phyloP scores from a whole-genome alignment of 2,888 invertebrate genomes.

The Rambutsinella grinnellia region DNA sequence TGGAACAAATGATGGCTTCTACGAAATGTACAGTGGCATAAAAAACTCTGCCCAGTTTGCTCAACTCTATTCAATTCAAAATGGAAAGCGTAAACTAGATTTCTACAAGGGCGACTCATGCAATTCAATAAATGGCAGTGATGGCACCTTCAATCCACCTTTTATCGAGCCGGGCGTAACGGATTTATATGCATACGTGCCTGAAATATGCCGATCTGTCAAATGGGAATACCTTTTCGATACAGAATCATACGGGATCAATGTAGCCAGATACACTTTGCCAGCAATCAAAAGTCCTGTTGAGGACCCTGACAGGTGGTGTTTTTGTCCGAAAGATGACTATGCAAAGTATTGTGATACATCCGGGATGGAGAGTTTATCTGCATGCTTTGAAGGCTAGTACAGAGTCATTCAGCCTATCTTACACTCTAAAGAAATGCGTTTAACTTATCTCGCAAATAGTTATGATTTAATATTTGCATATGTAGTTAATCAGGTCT shows the following conservation, averaged over 20 bases:
- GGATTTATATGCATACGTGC: constrained; percentile 45
- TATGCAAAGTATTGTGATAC: constrained; percentile 44
- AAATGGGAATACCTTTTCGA: constrained; percentile 40
- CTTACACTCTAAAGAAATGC: no score
- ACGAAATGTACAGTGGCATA: constrained; percentile 42
- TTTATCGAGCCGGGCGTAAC: constrained; percentile 44
- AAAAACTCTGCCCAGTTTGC: constrained; percentile 33
- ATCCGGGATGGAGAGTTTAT: constrained; percentile 48
- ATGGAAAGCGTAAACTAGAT: constrained; percentile 30
- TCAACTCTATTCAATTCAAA: constrained; percentile 32
- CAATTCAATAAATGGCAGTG: constrained; percentile 39
- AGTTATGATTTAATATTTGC: no score
- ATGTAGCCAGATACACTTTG: constrained; percentile 39
- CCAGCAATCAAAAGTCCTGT: constrained; percentile 32
- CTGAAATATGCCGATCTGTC: constrained; percentile 52
- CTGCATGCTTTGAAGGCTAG: constrained; percentile 49
- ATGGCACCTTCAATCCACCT: constrained; percentile 45
- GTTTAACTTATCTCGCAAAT: no score
- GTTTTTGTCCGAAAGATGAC: constrained; percentile 51
- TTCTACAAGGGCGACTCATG: constrained; percentile 41
- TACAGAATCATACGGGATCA: constrained; percentile 32
- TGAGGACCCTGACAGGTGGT: constrained; percentile 54
- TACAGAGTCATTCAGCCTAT: no score
- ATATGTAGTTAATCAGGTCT: no score
- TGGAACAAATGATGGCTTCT: constrained; percentile 45